A percentile compares a stretch with the other conserved stretches of the same genome.
These are phyloP conservation scores for Parnassius orleans DNA, from an alignment of 2,888 invertebrate species.

Conservation along the genomic window DNA sequence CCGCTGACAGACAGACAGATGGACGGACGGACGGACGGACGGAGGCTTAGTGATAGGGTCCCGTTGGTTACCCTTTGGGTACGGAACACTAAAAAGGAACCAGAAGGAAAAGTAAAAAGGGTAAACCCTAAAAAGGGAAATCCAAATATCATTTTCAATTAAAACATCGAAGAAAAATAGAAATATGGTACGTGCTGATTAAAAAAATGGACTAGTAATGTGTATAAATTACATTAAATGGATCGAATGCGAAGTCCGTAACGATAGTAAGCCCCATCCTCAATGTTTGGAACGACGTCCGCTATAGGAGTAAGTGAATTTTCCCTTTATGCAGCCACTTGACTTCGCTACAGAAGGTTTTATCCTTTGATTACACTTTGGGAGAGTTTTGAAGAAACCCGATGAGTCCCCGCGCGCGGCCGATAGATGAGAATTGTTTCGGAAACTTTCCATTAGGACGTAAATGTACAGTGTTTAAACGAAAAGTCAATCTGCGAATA, in stretches of 20 bases:
- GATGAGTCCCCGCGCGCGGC: constrained; percentile 46
- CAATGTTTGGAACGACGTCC: constrained; percentile 68
- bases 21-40: no score
- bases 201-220: no score
- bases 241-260: constrained; percentile 36
- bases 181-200: no score
- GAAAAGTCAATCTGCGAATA: constrained; percentile 16
- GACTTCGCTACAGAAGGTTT: constrained; percentile 62
- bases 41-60: no score
- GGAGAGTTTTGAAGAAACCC: constrained; percentile 47
- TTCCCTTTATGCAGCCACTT: constrained; percentile 69
- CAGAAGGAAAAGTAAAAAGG: no score
- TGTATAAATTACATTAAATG: not conserved
- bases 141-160: no score
- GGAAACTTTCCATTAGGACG: constrained; percentile 46
- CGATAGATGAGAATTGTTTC: constrained; percentile 56
- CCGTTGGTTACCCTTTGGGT: no score
- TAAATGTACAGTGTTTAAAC: constrained; percentile 23
- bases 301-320: constrained; percentile 73
- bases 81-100: no score
- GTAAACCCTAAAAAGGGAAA: no score
- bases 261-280: constrained; percentile 38
- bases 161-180: no score
- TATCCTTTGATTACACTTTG: constrained; percentile 69
- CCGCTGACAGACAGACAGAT: no score